A percentile compares a stretch with the other conserved stretches of the same genome.
Evolutionary conservation across 1,140 invertebrate genomes (phyloP).

Genomic region (Leptinotarsa texana): DNA sequence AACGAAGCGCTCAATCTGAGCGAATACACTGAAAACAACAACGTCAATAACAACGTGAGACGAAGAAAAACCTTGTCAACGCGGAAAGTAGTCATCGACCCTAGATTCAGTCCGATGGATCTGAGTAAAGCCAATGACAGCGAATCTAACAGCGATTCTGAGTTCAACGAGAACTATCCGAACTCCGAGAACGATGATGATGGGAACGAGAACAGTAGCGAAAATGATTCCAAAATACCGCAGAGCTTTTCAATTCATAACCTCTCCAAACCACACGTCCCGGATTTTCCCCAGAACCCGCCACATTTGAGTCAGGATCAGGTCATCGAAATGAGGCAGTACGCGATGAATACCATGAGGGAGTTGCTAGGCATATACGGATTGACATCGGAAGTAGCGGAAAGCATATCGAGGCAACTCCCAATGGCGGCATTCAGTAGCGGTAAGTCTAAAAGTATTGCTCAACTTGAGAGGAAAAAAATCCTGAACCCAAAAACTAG

Average conservation of each 20-base stretch:
- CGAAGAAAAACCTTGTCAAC: constrained; percentile 49
- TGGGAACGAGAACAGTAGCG: constrained; percentile 39
- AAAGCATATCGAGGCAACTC: constrained; percentile 63
- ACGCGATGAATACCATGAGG: constrained; percentile 76
- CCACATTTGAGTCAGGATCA: constrained; percentile 40
- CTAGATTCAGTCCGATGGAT: constrained; percentile 51
- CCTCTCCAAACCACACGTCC: constrained; percentile 51
- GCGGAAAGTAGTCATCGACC: constrained; percentile 45
- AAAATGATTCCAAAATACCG: constrained; percentile 50
- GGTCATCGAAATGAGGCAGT: constrained; percentile 63
- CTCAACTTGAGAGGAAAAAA: no score
- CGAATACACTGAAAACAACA: constrained; percentile 56
- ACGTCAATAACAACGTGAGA: constrained; percentile 53
- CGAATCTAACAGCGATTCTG: constrained; percentile 42
- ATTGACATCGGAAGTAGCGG: constrained; percentile 64
- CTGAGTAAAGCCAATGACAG: constrained; percentile 43
- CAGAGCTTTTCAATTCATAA: constrained; percentile 54
- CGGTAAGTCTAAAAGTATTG: constrained; percentile 44
- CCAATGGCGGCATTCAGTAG: constrained; percentile 53
- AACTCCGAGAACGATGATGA: constrained; percentile 41
- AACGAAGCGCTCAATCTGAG: constrained; percentile 56
- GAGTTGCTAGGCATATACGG: constrained; percentile 75
- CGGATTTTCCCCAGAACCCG: constrained; percentile 24
- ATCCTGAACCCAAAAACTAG: no score
- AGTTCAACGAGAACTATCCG: constrained; percentile 25